Evolutionary conservation across 2,888 invertebrate species (phyloP).

Genomic region (Napeogenes sylphis): DNA sequence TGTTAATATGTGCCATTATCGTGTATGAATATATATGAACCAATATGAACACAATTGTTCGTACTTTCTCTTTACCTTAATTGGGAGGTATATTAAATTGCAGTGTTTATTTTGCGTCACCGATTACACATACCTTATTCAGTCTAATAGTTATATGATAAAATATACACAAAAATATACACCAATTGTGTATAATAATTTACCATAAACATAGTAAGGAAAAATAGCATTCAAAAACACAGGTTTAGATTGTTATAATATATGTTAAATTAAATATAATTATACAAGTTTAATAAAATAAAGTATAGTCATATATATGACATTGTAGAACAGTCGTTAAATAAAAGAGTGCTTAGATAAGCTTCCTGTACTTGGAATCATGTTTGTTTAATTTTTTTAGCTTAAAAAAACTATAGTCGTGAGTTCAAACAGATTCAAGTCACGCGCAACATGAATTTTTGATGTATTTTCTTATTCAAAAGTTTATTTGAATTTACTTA

Average conservation of each 20-base stretch:
- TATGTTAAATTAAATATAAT: no score
- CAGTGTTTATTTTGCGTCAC: no score
- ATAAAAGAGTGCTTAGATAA: slow-evolving; percentile 38
- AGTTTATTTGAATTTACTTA: slow-evolving; percentile 38
- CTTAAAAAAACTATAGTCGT: slow-evolving; percentile 50
- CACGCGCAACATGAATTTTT: slow-evolving; percentile 46
- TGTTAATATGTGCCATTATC: slow-evolving; percentile 11
- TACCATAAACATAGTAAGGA: no score
- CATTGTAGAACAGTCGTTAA: no score
- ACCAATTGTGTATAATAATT: no score
- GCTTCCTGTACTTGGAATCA: slow-evolving; percentile 42
- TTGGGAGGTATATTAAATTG: not conserved
- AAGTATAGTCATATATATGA: no score
- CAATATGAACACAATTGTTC: not conserved
- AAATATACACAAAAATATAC: no score
- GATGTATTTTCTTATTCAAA: slow-evolving; percentile 40
- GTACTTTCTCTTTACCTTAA: slow-evolving; percentile 1
- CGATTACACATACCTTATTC: no score
- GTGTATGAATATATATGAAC: not conserved
- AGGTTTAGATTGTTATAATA: no score
- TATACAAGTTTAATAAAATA: no score
- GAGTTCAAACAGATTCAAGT: slow-evolving; percentile 58
- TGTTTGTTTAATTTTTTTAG: slow-evolving; percentile 63
- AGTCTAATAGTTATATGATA: no score
- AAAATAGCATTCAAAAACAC: no score